Percentiles rank a stretch among this genome's conserved stretches.
These are phyloP conservation scores for Elmis aenea DNA, from an alignment of 2,888 invertebrate species.

Conservation along the genomic window DNA sequence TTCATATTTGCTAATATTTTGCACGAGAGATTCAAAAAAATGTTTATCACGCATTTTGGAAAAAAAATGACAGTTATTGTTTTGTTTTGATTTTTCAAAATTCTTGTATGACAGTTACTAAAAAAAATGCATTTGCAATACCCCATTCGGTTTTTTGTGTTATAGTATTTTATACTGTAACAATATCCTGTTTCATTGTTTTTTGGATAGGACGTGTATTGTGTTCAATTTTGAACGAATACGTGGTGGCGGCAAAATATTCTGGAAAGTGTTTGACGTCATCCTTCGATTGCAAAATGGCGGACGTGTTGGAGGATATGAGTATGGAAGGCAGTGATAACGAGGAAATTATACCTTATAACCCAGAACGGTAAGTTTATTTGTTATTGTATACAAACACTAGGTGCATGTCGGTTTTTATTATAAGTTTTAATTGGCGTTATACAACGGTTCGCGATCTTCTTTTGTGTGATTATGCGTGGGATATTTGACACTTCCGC, in stretches of 20 bases:
- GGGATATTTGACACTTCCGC: too few species aligned
- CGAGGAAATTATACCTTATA: slow-evolving; percentile 41
- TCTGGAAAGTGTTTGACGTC: too few species aligned
- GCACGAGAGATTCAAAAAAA: slow-evolving; percentile 21
- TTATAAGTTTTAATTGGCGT: background rate
- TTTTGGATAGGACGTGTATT: too few species aligned
- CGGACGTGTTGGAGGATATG: slow-evolving; percentile 39
- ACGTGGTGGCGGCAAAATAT: too few species aligned
- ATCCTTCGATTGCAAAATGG: too few species aligned
- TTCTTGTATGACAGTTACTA: slow-evolving; percentile 9
- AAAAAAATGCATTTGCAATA: slow-evolving; percentile 1
- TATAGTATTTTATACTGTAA: too few species aligned
- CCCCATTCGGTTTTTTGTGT: too few species aligned
- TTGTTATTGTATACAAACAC: slow-evolving; percentile 5
- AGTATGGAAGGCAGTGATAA: slow-evolving; percentile 39
- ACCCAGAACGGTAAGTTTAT: slow-evolving; percentile 43
- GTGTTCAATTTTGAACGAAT: too few species aligned
- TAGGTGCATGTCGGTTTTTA: background rate
- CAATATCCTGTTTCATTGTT: too few species aligned
- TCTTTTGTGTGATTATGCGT: slow-evolving; percentile 6
- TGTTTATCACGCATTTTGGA: slow-evolving; percentile 16
- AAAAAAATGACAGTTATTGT: background rate
- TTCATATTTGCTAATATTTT: slow-evolving; percentile 23
- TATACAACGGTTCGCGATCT: background rate
- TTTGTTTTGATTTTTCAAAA: slow-evolving; percentile 2